Conservation (phyloP, 1,140 invertebrate genomes). For the Ditylenchus dipsaci region DNA sequence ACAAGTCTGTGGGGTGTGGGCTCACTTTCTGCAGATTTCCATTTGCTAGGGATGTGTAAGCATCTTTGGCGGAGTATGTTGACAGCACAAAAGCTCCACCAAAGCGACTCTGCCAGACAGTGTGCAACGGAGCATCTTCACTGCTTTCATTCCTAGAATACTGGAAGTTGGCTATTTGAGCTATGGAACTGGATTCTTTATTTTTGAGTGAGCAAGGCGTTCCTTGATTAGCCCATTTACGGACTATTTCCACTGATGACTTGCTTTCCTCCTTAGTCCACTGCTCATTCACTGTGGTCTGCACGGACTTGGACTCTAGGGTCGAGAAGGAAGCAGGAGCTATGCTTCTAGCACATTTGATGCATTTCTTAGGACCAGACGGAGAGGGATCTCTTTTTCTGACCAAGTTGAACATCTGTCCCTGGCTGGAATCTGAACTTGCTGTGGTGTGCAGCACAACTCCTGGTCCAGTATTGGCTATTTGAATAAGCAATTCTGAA, state of each 20-base stretch:
- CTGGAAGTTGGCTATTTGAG: slow-evolving; percentile 15
- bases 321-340: not conserved
- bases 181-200: slow-evolving; percentile 1
- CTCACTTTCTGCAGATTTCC: not conserved
- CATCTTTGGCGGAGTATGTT: not conserved
- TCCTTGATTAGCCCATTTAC: slow-evolving; percentile 11
- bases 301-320: slow-evolving; percentile 6
- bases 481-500: slow-evolving; percentile 22
- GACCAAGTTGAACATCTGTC: slow-evolving; percentile 22
- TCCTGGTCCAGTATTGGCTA: slow-evolving; percentile 39
- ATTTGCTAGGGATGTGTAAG: not conserved
- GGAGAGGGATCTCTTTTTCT: slow-evolving; percentile 25
- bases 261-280: slow-evolving; percentile 9
- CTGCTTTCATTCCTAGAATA: not conserved
- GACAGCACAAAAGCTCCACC: slow-evolving; percentile 9
- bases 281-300: slow-evolving; percentile 6
- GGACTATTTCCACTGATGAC: not conserved
- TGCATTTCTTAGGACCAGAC: not conserved
- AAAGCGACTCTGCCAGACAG: not conserved
- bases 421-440: slow-evolving; percentile 18
- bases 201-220: slow-evolving; percentile 5
- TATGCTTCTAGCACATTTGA: slow-evolving; percentile 17
- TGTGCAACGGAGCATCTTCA: not conserved
- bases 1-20: not conserved
- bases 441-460: slow-evolving; percentile 35